Conservation (phyloP, 92 coral and sea anemone genomes). For the Parazoanthus darwini region DNA sequence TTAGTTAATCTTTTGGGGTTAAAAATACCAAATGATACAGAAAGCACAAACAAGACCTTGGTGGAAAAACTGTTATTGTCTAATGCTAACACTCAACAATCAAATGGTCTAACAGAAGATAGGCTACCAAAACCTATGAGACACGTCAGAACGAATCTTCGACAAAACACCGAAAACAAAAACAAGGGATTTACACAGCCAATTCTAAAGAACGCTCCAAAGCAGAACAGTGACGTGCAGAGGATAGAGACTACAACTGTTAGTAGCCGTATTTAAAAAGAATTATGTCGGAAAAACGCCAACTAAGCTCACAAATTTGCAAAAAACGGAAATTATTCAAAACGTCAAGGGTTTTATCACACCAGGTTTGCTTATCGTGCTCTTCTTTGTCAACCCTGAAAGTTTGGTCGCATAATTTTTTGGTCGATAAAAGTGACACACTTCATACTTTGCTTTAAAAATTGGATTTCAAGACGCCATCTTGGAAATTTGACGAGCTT, state of each 20-base stretch:
- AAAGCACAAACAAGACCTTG: constrained; percentile 32
- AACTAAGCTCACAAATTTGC: too few relatives aligned
- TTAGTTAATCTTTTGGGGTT: constrained; percentile 25
- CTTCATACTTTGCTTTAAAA: too few relatives aligned
- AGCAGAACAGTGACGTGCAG: constrained; percentile 1
- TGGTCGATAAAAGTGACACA: too few relatives aligned
- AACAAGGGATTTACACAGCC: not conserved
- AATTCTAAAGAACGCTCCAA: not conserved
- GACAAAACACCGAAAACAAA: not conserved
- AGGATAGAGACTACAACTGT: not conserved
- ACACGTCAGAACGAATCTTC: not conserved
- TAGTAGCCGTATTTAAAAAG: too few relatives aligned
- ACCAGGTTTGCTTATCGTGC: too few relatives aligned
- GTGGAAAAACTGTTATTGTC: not conserved
- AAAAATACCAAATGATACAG: constrained; percentile 30
- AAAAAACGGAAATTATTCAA: too few relatives aligned
- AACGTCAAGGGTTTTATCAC: too few relatives aligned
- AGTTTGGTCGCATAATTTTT: too few relatives aligned
- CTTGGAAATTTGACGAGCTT: too few relatives aligned
- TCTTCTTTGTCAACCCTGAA: too few relatives aligned
- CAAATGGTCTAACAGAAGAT: not conserved
- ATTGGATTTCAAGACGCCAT: too few relatives aligned
- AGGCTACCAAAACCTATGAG: not conserved
- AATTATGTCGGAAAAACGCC: too few relatives aligned
- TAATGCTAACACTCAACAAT: not conserved